phyloP scores from a whole-genome alignment of 2,113 vertebrate species.

The Thymallus thymallus region DNA sequence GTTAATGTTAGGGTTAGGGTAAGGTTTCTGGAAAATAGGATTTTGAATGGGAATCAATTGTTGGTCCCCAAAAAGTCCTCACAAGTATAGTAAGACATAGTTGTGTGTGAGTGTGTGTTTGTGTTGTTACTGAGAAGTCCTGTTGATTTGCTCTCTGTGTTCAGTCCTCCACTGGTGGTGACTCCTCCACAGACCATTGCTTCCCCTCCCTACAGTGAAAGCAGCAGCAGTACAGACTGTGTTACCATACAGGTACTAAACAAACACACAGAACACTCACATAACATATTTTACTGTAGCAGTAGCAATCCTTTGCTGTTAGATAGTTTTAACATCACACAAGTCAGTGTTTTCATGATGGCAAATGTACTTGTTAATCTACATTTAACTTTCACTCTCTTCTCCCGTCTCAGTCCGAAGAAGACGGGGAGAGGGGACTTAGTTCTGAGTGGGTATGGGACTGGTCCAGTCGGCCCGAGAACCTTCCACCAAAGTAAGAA shows the following conservation, averaged over 20 bases:
- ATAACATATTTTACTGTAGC: neutral
- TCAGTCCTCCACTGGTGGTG: slow-evolving; percentile 60
- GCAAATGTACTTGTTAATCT: neutral
- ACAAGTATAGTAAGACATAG: no score
- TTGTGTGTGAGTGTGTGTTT: slow-evolving; percentile 1
- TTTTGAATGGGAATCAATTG: no score
- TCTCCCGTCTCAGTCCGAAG: slow-evolving; percentile 41
- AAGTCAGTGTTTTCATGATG: no score
- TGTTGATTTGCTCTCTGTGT: slow-evolving; percentile 11
- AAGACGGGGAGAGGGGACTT: slow-evolving; percentile 60
- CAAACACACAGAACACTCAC: neutral
- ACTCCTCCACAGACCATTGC: slow-evolving; percentile 59
- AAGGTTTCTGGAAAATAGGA: no score
- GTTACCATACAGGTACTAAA: slow-evolving; percentile 67
- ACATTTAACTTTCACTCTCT: neutral
- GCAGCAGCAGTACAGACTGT: slow-evolving; percentile 63
- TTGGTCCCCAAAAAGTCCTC: no score
- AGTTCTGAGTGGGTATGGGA: slow-evolving; percentile 76
- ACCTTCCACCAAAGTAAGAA: slow-evolving; percentile 74
- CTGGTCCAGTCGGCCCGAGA: slow-evolving; percentile 78
- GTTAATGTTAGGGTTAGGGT: no score
- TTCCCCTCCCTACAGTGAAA: slow-evolving; percentile 63
- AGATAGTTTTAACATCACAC: no score
- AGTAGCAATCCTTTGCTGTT: neutral
- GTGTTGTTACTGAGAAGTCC: neutral